phyloP scores from a whole-genome alignment of 2,888 invertebrate species.

The Diarsia mendica region DNA sequence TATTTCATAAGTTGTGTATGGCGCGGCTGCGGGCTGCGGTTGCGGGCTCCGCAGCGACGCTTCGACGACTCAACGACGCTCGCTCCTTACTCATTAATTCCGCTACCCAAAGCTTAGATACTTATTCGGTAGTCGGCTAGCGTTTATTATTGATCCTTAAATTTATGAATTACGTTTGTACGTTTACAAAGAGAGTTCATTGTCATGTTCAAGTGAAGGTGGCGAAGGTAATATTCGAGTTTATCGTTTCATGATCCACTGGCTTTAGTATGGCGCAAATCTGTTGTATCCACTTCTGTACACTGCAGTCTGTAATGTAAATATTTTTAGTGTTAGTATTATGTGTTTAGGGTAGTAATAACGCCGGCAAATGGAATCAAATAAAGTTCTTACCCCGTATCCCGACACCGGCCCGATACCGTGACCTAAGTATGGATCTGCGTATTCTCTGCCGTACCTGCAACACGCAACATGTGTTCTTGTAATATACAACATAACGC shows the following conservation, averaged over 20 bases:
- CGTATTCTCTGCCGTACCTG: conserved; percentile 97
- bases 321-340: conserved; percentile 15
- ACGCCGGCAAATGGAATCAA: not conserved
- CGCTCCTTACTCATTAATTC: conserved; percentile 68
- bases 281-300: conserved; percentile 98
- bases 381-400: conserved; percentile 95
- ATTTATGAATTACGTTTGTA: conserved; percentile 87
- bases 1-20: conserved; percentile 81
- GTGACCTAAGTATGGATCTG: conserved; percentile 98
- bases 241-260: conserved; percentile 83
- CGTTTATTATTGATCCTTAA: conserved; percentile 86
- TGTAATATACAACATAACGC: not conserved
- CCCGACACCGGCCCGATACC: conserved; percentile 99
- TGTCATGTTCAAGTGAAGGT: conserved; percentile 88
- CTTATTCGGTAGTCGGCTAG: conserved; percentile 85
- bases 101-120: conserved; percentile 80
- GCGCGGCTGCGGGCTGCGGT: conserved; percentile 41
- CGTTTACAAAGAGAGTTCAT: conserved; percentile 90
- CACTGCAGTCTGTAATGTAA: conserved; percentile 94
- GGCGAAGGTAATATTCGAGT: conserved; percentile 88
- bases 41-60: conserved; percentile 40
- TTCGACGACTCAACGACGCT: conserved; percentile 62
- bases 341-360: not conserved
- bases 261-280: conserved; percentile 96
- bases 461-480: conserved; percentile 60